Evolutionary conservation across 2,888 invertebrate genomes (phyloP), one percentile per base, ranked within the genome.

Genomic region (Melikaiella ostensackeni): DNA sequence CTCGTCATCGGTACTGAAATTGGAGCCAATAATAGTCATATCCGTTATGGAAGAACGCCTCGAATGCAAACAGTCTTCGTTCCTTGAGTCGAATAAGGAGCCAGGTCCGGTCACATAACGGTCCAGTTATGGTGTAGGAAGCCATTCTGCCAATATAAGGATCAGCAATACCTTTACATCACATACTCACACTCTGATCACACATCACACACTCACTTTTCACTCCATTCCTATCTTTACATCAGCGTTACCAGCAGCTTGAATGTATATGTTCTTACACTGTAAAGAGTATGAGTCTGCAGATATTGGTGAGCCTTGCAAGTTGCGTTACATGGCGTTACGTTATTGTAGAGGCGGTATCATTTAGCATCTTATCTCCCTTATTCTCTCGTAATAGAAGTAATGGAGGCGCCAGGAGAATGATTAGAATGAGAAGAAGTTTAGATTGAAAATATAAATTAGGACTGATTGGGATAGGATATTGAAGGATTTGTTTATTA

Each of bases 51-150:
- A 66, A 27, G n/a, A 35, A 35, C 66, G 66, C 19, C 66, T 42
- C 46, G n/a, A 62, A 62, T 33, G 24, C 9, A 13, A 27, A 42
- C 42, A 19, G 24, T 38, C 57, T 57, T 24, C 24, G 27, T 21
- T 70, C 63, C 76, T 74, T 75, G 42, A 70, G 66, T 77, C 79
- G 78, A 79, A 80, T 78, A 80, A 79, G 80, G 78, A 78, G 80
- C 61, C 75, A 80, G 81, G 88, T 86, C 85, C 89, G 89, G 90
- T 90, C 90, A 90, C 88, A 89, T 90, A 90, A 90, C 90, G 90
- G 90, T 89, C 90, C 89, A 89, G 90, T 90, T 90, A 89, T 89
- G 88, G 88, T 87, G 87, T 86, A 86, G 86, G 89, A 88, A 84
- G 82, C 82, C 77, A 84, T 82, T 66, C 76, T 75, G 62, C 77